phyloP scores from a whole-genome alignment of 2,113 vertebrate genomes.

The Dicaeum eximium region DNA sequence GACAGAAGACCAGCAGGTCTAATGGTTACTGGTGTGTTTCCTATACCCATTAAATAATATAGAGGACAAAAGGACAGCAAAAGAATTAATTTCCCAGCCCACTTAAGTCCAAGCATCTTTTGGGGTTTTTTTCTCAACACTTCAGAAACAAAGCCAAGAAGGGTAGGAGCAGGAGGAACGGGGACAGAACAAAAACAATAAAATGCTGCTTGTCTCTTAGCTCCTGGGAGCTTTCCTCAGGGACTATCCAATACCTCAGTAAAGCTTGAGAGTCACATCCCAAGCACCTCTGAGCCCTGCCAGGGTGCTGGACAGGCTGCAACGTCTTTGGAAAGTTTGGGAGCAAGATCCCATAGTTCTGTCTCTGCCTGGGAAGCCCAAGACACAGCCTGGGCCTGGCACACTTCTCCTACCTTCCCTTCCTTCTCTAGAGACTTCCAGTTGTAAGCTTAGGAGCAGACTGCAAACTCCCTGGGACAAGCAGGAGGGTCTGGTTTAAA shows the following conservation, averaged over 20 bases:
- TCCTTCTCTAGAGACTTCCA: background rate
- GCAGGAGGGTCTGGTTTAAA: background rate
- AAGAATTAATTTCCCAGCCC: background rate
- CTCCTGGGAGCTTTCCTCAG: background rate
- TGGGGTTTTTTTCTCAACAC: fast-evolving
- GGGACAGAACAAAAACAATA: background rate
- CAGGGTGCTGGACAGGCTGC: background rate
- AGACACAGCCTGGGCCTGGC: background rate
- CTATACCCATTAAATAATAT: background rate
- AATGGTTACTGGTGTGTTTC: background rate
- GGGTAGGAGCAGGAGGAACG: fast-evolving
- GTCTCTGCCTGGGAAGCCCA: background rate
- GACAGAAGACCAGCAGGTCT: background rate
- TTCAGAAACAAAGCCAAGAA: background rate
- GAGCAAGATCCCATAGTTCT: fast-evolving
- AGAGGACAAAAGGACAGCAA: background rate
- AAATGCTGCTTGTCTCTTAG: background rate
- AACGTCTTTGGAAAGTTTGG: background rate
- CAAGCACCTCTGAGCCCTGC: background rate
- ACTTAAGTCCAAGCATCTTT: background rate
- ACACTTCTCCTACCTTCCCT: background rate
- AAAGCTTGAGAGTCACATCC: background rate
- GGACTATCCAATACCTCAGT: background rate
- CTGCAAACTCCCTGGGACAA: background rate
- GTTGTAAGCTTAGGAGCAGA: background rate